Evolutionary conservation across 2,797 vertebrate genomes (phyloP), one percentile per base, ranked within the genome.

Genomic region (Astyanax mexicanus): DNA sequence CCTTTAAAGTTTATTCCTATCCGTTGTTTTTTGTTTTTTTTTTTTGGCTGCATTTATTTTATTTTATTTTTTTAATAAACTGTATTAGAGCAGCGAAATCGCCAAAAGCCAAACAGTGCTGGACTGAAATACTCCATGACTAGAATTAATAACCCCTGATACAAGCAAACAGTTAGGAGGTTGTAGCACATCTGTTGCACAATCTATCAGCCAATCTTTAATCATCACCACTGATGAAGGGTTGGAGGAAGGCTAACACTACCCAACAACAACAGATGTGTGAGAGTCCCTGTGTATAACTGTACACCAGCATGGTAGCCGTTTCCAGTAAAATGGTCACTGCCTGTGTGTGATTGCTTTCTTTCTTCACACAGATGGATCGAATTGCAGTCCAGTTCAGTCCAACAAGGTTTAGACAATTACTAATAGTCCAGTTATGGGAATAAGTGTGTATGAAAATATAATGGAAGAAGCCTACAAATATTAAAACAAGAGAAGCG

Each of bases 401-500:
- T 21, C 38, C 19, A 67, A 25, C 44, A 32, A 60, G 32, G 42
- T 17, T 69, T 38, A 12, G 3, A 66, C 40, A 38, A 44, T 21
- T 58, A 67, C 25, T 67, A 42, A 55, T 52, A 57, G 70, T 78
- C 66, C 42, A 64, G 37, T 65, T 69, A 49, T 37, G 64, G 58
- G 58, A 75, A 71, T 51, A 52, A 52, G 47, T 61, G 32, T 6
- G 47, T 66, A 71, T 72, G 3, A 42, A 74, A 54, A 55, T 61
- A 47, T 25, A 51, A 68, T 62, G 25, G 23, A 29, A 52, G 12
- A 77, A 54, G 21, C 27, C 12, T 57, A 23, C 29, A 61, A 71
- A 57, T 74, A n/a, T n/a, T n/a, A 70, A 72, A 61, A 67, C 21
- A 60, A 71, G 54, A 42, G 72, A 80, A 47, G 60, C 38, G 64